These are phyloP conservation scores for Phoxinus dragarum DNA, from an alignment of 2,797 vertebrate species.

Conservation along the genomic window DNA sequence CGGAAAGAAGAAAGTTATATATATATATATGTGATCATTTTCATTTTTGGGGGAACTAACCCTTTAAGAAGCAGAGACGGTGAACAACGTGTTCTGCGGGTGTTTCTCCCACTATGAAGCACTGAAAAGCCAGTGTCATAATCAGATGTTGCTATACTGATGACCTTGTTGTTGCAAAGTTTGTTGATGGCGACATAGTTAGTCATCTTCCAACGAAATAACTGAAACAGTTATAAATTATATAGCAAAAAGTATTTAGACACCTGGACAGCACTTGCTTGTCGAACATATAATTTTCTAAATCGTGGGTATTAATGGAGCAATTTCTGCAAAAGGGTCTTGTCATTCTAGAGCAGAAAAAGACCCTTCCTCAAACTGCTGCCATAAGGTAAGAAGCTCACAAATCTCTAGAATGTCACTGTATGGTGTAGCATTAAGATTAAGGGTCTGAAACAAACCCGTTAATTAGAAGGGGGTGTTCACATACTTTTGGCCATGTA, in stretches of 20 bases:
- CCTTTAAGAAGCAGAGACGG: background rate
- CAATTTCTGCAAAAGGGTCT: constrained; percentile 4
- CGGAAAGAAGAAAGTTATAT: too few relatives aligned
- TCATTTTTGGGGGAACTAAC: too few relatives aligned
- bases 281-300: constrained; percentile 27
- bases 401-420: constrained; percentile 32
- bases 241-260: background rate
- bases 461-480: constrained; percentile 18
- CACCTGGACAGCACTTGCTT: constrained; percentile 12
- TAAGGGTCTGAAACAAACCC: constrained; percentile 14
- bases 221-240: background rate
- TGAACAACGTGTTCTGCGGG: background rate
- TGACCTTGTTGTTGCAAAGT: background rate
- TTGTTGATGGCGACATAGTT: background rate
- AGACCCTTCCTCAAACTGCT: background rate
- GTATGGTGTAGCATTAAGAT: constrained; percentile 7
- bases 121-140: background rate
- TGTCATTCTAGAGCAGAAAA: background rate
- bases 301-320: constrained; percentile 21
- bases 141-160: background rate
- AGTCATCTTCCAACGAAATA: background rate
- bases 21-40: too few relatives aligned
- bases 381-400: constrained; percentile 6
- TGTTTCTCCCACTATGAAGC: background rate
- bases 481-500: background rate